Percentiles rank a stretch among this genome's conserved stretches.
Evolutionary conservation across 1,140 invertebrate species (phyloP).

Genomic region (Drosophila tristis): DNA sequence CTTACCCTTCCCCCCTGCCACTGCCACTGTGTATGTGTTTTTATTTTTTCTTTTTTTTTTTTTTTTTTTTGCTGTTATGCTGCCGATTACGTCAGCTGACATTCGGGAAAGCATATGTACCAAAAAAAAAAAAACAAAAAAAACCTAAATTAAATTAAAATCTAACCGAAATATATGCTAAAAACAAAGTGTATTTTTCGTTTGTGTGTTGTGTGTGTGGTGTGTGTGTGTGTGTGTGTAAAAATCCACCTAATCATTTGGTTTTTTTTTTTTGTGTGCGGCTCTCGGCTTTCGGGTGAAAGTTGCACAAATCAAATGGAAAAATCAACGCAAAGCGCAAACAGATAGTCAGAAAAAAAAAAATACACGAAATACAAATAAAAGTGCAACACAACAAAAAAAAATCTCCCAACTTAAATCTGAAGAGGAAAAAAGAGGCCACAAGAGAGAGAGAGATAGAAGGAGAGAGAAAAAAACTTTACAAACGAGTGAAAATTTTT

Average conservation of each 20-base stretch:
- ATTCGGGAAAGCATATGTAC: no score
- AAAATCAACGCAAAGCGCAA: conserved; percentile 42
- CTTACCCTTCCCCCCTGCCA: no score
- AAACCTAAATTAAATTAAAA: no score
- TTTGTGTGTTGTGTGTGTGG: no score
- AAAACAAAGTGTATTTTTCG: no score
- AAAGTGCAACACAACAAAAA: conserved; percentile 54
- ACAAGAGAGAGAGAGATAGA: conserved; percentile 2
- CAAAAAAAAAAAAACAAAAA: no score
- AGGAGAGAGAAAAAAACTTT: conserved; percentile 8
- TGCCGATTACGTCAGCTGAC: no score
- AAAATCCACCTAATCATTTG: conserved; percentile 1
- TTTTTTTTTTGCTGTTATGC: neutral
- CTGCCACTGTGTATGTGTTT: neutral
- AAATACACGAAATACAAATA: conserved; percentile 18
- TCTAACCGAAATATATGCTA: no score
- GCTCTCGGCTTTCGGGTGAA: conserved; percentile 66
- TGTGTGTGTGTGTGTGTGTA: no score
- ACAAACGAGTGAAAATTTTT: conserved; percentile 33
- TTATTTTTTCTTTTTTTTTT: conserved; percentile 14
- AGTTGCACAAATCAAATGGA: conserved; percentile 72
- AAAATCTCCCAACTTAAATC: conserved; percentile 33
- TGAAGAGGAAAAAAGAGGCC: conserved; percentile 6
- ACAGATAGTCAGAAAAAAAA: conserved; percentile 17
- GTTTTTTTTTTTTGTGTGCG: conserved; percentile 11